Percentiles rank a stretch among this genome's conserved stretches.
Conservation (phyloP, 2,113 vertebrate genomes). For the Chrysochloris asiatica region DNA sequence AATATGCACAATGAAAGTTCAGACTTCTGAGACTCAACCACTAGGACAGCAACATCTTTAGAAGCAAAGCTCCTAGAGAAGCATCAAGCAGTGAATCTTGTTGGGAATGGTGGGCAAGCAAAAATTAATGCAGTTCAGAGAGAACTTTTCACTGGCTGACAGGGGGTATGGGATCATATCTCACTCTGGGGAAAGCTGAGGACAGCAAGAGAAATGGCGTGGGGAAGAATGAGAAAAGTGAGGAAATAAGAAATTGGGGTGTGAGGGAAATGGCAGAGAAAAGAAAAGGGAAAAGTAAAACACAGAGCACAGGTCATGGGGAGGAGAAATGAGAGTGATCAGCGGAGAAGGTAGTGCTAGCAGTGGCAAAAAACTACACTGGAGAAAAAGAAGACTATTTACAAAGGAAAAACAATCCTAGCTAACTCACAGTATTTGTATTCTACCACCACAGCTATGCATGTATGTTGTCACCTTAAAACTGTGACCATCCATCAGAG, state of each 20-base stretch:
- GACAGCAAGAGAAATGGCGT: not conserved
- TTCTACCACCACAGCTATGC: not conserved
- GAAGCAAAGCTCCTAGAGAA: not conserved
- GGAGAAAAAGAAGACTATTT: accelerated
- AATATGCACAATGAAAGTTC: not conserved
- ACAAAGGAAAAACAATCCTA: not conserved
- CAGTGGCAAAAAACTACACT: not conserved
- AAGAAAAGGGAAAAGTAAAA: not conserved
- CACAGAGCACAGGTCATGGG: not conserved
- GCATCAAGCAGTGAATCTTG: not conserved
- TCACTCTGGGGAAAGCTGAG: not conserved
- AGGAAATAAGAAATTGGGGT: not conserved
- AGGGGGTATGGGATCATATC: not conserved
- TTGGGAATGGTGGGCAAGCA: not conserved
- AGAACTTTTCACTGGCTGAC: not conserved
- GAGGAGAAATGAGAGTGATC: not conserved
- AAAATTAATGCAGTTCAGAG: not conserved
- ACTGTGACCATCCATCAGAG: no score
- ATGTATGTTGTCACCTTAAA: no score
- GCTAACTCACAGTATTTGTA: not conserved
- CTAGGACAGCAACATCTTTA: not conserved
- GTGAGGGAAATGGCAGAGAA: not conserved
- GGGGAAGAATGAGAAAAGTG: not conserved
- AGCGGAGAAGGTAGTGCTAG: not conserved
- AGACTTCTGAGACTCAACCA: not conserved